A percentile compares a stretch with the other conserved stretches of the same genome.
These are phyloP conservation scores for Ganaspis brasiliensis DNA, from an alignment of 2,888 invertebrate species.

Conservation along the genomic window DNA sequence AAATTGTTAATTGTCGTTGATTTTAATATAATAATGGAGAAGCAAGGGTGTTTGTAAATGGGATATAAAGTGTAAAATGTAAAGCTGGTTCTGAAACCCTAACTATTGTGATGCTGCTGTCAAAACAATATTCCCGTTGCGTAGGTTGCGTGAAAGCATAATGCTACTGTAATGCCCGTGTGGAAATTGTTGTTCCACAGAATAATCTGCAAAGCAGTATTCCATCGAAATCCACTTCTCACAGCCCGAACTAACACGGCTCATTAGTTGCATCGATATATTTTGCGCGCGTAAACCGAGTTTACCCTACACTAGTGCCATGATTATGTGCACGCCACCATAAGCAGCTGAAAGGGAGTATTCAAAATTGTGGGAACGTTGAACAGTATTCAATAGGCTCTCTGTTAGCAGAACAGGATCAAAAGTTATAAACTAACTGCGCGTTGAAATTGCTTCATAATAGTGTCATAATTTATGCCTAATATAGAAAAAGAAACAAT, in stretches of 20 bases:
- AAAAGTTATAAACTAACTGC: too few species aligned
- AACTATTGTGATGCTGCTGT: neutral
- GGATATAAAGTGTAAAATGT: neutral
- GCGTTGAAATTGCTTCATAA: too few species aligned
- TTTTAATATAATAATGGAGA: neutral
- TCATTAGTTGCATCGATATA: conserved; percentile 28
- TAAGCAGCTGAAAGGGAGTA: conserved; percentile 6
- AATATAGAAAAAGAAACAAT: neutral
- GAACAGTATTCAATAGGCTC: neutral
- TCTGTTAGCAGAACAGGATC: too few species aligned
- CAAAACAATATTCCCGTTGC: conserved; percentile 19
- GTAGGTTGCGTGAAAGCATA: neutral
- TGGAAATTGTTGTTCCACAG: conserved; percentile 24
- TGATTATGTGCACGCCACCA: conserved; percentile 31
- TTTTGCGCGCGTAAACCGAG: conserved; percentile 17
- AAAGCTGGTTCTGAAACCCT: neutral
- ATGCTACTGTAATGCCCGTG: conserved; percentile 4
- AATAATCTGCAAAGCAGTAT: conserved; percentile 12
- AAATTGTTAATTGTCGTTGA: conserved; percentile 18
- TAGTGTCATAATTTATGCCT: too few species aligned
- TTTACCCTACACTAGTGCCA: neutral
- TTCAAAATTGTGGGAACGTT: conserved; percentile 13
- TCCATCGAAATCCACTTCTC: conserved; percentile 17
- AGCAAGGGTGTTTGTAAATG: neutral
- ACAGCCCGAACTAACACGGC: neutral